Percentiles rank a stretch among this genome's conserved stretches.
phyloP scores from a whole-genome alignment of 64 coral and sea anemone genomes.

The Porites lutea region DNA sequence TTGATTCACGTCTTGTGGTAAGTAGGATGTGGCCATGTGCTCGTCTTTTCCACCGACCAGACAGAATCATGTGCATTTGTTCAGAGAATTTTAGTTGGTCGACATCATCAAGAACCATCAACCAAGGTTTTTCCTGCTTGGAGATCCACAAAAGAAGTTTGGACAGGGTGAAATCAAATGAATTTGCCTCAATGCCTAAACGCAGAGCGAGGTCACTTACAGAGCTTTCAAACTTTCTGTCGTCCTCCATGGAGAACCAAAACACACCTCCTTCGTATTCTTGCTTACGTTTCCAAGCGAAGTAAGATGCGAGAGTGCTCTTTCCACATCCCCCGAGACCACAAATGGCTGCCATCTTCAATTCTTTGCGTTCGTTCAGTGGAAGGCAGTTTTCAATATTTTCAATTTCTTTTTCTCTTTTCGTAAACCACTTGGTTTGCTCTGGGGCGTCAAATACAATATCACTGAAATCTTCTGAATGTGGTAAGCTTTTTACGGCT shows the following conservation, averaged over 20 bases:
- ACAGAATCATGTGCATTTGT: too few species aligned
- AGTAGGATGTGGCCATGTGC: too few species aligned
- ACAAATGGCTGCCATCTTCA: slow-evolving; percentile 13
- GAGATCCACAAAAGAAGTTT: background rate
- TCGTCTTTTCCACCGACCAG: too few species aligned
- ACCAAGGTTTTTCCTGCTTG: too few species aligned
- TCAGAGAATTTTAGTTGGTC: too few species aligned
- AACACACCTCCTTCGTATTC: too few species aligned
- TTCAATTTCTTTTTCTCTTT: slow-evolving; percentile 32
- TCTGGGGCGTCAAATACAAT: slow-evolving; percentile 42
- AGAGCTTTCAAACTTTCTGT: slow-evolving; percentile 38
- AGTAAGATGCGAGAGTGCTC: too few species aligned
- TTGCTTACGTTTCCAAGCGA: too few species aligned
- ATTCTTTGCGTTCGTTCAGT: background rate
- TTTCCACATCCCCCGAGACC: too few species aligned
- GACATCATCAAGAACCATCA: too few species aligned
- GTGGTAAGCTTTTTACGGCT: too few species aligned
- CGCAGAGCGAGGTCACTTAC: slow-evolving; percentile 39
- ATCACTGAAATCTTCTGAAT: background rate
- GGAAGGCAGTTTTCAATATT: background rate
- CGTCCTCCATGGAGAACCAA: slow-evolving; percentile 16
- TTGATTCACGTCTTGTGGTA: too few species aligned
- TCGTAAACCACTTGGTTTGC: slow-evolving; percentile 48
- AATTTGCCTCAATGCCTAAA: slow-evolving; percentile 10
- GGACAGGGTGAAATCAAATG: background rate